phyloP scores from a whole-genome alignment of 2,797 vertebrate genomes.

The Lepilemur septentrionalis region DNA sequence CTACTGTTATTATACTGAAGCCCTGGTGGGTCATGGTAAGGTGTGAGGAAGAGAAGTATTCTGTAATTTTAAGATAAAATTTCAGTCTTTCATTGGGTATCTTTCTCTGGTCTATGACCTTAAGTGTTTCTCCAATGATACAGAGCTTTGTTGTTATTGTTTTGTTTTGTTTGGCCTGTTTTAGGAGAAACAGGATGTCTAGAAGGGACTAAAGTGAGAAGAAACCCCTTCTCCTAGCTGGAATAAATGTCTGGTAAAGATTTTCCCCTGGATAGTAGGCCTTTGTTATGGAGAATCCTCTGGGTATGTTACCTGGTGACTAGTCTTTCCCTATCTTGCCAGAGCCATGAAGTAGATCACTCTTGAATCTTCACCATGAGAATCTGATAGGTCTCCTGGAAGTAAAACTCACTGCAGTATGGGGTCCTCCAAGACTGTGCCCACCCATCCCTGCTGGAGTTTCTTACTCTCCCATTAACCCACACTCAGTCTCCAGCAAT shows the following conservation, averaged over 20 bases:
- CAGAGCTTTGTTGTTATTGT: background rate
- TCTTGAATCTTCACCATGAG: background rate
- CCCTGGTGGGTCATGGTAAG: background rate
- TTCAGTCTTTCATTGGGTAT: background rate
- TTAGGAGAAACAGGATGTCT: background rate
- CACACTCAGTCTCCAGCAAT: background rate
- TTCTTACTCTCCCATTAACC: background rate
- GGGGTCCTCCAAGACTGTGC: background rate
- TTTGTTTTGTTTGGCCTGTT: background rate
- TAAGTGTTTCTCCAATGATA: background rate
- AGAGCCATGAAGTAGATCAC: background rate
- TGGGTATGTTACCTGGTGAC: background rate
- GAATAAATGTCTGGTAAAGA: background rate
- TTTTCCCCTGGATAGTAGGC: background rate
- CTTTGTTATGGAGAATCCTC: background rate
- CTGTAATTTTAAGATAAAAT: background rate
- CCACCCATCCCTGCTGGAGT: background rate
- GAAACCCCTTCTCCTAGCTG: background rate
- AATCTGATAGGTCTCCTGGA: background rate
- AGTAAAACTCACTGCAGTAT: background rate
- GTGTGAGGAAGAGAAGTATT: background rate
- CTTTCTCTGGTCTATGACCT: background rate
- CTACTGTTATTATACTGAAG: background rate
- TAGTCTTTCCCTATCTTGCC: background rate
- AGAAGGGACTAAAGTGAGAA: background rate